A percentile compares a stretch with the other conserved stretches of the same genome.
Conservation (phyloP, 1,140 invertebrate species). For the Ceratina australensis region DNA sequence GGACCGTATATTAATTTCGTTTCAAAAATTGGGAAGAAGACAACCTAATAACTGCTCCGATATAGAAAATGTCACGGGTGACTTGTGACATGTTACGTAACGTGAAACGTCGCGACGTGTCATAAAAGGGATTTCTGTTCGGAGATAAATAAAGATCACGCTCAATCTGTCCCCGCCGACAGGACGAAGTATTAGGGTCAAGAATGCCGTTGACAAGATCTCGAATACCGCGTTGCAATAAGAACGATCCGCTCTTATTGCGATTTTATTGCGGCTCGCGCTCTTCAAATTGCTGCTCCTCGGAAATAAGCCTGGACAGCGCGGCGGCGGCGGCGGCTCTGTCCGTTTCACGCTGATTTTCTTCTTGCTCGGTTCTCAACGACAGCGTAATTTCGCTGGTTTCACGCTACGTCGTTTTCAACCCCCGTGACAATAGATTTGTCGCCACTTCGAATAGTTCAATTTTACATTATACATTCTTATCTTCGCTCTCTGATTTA, state of each 20-base stretch:
- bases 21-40: no score
- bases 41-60: background rate
- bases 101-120: no score
- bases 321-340: background rate
- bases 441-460: no score
- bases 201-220: slow-evolving; percentile 31
- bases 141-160: slow-evolving; percentile 1
- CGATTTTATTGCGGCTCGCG: slow-evolving; percentile 32
- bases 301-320: background rate
- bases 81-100: no score
- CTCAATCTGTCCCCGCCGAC: background rate
- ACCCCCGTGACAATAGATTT: no score
- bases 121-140: no score
- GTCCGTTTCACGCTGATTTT: slow-evolving; percentile 3
- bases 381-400: background rate
- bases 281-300: background rate
- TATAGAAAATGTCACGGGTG: no score
- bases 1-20: no score
- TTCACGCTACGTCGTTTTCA: no score
- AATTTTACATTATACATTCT: no score
- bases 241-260: slow-evolving; percentile 20
- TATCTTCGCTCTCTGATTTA: no score
- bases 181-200: slow-evolving; percentile 16
- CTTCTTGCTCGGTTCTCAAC: background rate
- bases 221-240: slow-evolving; percentile 13